A percentile compares a stretch with the other conserved stretches of the same genome.
Conservation (phyloP, 2,888 invertebrate genomes). For the Cyaniris semiargus region DNA sequence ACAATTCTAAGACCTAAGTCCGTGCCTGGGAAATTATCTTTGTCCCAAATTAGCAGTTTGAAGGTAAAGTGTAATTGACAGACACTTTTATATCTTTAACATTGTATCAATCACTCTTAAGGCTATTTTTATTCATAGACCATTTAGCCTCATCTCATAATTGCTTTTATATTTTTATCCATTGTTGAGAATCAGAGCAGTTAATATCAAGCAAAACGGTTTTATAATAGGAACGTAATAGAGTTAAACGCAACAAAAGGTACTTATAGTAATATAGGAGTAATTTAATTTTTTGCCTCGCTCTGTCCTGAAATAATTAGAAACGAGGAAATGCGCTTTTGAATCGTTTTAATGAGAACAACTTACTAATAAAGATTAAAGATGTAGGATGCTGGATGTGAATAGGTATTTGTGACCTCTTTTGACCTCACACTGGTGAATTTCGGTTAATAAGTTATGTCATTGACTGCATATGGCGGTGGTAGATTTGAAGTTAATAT, state of each 20-base stretch:
- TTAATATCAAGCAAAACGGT: constrained; percentile 15
- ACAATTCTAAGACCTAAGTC: no score
- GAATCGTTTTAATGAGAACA: constrained; percentile 13
- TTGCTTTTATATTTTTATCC: constrained; percentile 31
- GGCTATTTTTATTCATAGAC: neutral
- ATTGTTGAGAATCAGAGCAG: constrained; percentile 26
- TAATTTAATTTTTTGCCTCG: constrained; percentile 24
- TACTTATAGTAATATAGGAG: constrained; percentile 25
- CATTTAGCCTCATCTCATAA: neutral
- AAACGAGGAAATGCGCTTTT: constrained; percentile 23
- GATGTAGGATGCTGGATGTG: neutral
- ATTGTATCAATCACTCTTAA: no score
- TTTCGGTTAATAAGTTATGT: neutral
- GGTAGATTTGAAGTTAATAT: neutral
- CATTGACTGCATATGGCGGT: neutral
- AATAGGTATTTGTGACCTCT: neutral
- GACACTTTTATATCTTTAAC: no score
- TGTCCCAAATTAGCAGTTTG: no score
- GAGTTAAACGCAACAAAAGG: constrained; percentile 22
- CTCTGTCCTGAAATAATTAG: constrained; percentile 23
- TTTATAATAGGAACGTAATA: constrained; percentile 20
- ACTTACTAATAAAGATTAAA: constrained; percentile 13
- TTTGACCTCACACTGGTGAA: neutral
- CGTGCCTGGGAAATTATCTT: no score
- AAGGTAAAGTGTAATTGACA: no score